These are phyloP conservation scores for Drosophila rhopaloa DNA, from an alignment of 1,140 invertebrate species.

Conservation along the genomic window DNA sequence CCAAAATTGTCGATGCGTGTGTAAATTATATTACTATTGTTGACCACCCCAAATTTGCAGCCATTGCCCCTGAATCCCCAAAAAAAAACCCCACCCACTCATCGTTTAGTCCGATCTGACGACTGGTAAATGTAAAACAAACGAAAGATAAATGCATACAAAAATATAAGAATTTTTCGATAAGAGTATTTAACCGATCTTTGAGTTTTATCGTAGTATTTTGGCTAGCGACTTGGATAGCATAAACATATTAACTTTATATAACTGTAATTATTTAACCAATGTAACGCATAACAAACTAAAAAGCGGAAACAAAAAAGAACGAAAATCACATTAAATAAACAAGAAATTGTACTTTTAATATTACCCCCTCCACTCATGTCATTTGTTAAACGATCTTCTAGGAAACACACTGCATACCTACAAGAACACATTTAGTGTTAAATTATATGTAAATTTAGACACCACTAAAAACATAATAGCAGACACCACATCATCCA, in stretches of 20 bases:
- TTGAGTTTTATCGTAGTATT: conserved; percentile 53
- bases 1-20: conserved; percentile 40
- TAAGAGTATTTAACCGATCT: conserved; percentile 46
- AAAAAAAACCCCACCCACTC: neutral
- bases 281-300: conserved; percentile 50
- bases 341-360: conserved; percentile 49
- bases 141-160: conserved; percentile 16
- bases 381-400: conserved; percentile 40
- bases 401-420: conserved; percentile 43
- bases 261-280: conserved; percentile 64
- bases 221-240: conserved; percentile 63
- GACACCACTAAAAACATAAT: conserved; percentile 40
- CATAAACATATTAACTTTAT: conserved; percentile 45
- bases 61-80: neutral
- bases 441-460: conserved; percentile 64
- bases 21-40: conserved; percentile 50
- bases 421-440: conserved; percentile 44
- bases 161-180: conserved; percentile 35
- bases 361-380: conserved; percentile 28
- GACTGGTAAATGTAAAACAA: conserved; percentile 20
- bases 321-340: conserved; percentile 42
- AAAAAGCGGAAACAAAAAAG: conserved; percentile 24
- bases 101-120: conserved; percentile 11
- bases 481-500: conserved; percentile 50
- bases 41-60: conserved; percentile 11